Conservation (phyloP, 2,888 invertebrate genomes). For the Theretra japonica region DNA sequence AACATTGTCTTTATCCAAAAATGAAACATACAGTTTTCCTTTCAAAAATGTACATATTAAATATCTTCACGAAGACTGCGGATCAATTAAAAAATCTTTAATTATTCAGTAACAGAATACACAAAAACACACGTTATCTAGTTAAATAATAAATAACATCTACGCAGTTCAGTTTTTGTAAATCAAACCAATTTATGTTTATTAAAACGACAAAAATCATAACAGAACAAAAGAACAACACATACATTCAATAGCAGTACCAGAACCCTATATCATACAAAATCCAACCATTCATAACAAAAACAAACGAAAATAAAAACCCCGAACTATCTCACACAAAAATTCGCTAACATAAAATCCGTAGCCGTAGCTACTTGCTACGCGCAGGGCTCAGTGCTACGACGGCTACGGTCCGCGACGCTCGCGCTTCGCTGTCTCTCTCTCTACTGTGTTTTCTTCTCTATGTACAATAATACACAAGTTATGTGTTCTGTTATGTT, state of each 20-base stretch:
- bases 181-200: too few relatives aligned
- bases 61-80: too few relatives aligned
- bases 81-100: too few relatives aligned
- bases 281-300: conserved; percentile 13
- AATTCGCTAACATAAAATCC: conserved; percentile 34
- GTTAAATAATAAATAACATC: too few relatives aligned
- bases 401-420: conserved; percentile 27
- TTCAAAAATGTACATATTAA: too few relatives aligned
- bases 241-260: neutral
- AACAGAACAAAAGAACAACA: neutral
- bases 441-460: conserved; percentile 39
- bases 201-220: neutral
- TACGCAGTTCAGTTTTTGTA: too few relatives aligned
- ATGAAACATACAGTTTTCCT: too few relatives aligned
- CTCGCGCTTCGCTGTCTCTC: conserved; percentile 30
- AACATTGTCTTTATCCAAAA: too few relatives aligned
- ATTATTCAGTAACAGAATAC: too few relatives aligned
- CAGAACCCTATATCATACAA: neutral
- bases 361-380: conserved; percentile 44
- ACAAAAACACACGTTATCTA: too few relatives aligned
- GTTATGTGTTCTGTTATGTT: conserved; percentile 26
- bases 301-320: conserved; percentile 19
- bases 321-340: conserved; percentile 15
- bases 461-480: conserved; percentile 32
- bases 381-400: conserved; percentile 43